Evolutionary conservation across 2,888 invertebrate genomes (phyloP), one percentile per base, ranked within the genome.

Genomic region (Mesorhabditis sp.): DNA sequence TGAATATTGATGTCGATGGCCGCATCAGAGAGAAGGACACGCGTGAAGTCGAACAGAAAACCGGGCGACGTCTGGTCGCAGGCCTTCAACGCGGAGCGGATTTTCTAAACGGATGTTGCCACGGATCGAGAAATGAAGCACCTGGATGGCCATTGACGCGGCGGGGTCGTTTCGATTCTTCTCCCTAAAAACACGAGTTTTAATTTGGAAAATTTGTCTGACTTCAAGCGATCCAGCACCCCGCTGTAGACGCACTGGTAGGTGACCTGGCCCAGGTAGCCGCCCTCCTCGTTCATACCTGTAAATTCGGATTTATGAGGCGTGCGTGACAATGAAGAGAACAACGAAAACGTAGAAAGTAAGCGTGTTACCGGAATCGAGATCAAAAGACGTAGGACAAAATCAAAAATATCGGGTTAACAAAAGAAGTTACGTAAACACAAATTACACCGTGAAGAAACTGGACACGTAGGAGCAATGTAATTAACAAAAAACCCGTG

Each of bases 251-350:
- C 74, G 67, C 81, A 82, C 66, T 83, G 80, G 71, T 82, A 83
- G 61, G 85, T 83, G 79, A 85, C 80, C 10, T 83, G 78, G 43
- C 80, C 80, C 68, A 84, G 74, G 65, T 85, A 83, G 64, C 79
- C 80, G 7, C 77, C 80, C 66, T 81, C 81, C 70, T 81, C 80
- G 69, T 79, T 78, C 80, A 80, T 80, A 10, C 63, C 58, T 50
- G 58, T 13, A 50, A 50, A 50, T 50, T 28, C 28, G 28, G 28
- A 28, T 28, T 28, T 28, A 28, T 28, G 28, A 28, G 28, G 28
- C 28, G 28, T 28, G 28, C 28, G 28, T 28, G 28, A 28, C 28
- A 28, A 28, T 28, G 28, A 28, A 28, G 28, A 28, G 28, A 28
- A 28, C 28, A 28, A 28, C 28, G 28, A 28, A 2, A 28, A 28